phyloP scores from a whole-genome alignment of 2,113 vertebrate genomes.

The Ibidorhyncha struthersii region DNA sequence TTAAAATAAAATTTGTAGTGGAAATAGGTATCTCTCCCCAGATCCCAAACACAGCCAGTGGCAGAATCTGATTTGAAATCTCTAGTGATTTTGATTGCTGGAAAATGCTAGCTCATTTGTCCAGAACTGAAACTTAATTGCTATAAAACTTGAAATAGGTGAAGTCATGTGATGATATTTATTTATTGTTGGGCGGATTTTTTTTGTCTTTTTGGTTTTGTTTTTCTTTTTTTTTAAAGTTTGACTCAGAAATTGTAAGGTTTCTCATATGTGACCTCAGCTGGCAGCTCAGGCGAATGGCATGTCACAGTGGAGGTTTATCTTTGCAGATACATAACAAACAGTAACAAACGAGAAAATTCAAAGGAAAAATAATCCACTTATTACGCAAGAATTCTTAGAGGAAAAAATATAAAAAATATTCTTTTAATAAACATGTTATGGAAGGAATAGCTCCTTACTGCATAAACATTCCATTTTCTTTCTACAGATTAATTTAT shows the following conservation, averaged over 20 bases:
- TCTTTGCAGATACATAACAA: not conserved
- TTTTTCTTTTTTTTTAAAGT: not conserved
- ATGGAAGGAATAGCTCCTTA: no score
- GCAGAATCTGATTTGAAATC: not conserved
- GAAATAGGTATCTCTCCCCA: not conserved
- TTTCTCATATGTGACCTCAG: not conserved
- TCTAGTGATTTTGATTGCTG: not conserved
- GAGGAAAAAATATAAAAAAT: no score
- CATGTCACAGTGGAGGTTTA: not conserved
- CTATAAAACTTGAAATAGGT: not conserved
- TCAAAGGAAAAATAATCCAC: not conserved
- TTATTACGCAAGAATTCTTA: no score
- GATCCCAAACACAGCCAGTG: fast-evolving
- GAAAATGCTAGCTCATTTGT: not conserved
- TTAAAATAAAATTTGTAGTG: not conserved
- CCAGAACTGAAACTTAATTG: not conserved
- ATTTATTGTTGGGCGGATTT: not conserved
- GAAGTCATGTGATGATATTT: not conserved
- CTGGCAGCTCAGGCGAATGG: not conserved
- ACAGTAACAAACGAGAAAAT: not conserved
- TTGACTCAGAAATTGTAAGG: not conserved
- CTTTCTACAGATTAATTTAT: no score
- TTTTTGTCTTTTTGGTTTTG: not conserved
- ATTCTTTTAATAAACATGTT: no score
- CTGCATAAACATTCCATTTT: no score